Conservation (phyloP, 2,888 invertebrate genomes). For the Rhingia campestris region DNA sequence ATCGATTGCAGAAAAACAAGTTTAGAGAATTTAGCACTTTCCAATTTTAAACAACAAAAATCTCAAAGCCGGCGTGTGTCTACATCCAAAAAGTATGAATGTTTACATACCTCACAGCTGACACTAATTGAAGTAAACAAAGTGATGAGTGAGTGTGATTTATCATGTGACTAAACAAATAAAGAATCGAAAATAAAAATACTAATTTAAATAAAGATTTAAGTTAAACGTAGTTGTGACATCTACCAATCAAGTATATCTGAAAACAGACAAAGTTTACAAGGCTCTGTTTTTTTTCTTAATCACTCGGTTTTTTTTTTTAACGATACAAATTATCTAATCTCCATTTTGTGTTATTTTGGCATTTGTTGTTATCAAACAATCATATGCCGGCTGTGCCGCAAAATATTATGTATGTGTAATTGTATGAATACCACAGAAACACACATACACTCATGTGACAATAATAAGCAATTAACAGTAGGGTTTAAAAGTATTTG, state of each 20-base stretch:
- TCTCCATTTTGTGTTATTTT: background rate
- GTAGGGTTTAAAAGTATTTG: background rate
- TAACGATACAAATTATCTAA: conserved; percentile 20
- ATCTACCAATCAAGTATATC: conserved; percentile 2
- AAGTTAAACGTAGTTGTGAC: conserved; percentile 5
- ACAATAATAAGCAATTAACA: background rate
- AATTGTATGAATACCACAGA: background rate
- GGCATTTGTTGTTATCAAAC: background rate
- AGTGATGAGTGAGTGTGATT: background rate
- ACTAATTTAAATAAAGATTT: background rate
- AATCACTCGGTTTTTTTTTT: background rate
- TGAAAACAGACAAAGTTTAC: background rate
- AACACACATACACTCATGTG: background rate
- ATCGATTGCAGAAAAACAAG: too few relatives aligned
- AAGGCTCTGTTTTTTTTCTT: too few relatives aligned
- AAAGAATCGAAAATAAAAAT: background rate
- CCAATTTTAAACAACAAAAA: too few relatives aligned
- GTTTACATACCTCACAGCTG: background rate
- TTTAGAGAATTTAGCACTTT: too few relatives aligned
- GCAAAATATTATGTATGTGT: background rate
- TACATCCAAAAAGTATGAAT: too few relatives aligned
- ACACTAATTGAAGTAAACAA: conserved; percentile 6
- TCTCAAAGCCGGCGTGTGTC: too few relatives aligned
- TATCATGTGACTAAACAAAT: background rate
- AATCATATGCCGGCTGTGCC: background rate